Conservation (phyloP, 2,797 vertebrate species). For the Catharus ustulatus region DNA sequence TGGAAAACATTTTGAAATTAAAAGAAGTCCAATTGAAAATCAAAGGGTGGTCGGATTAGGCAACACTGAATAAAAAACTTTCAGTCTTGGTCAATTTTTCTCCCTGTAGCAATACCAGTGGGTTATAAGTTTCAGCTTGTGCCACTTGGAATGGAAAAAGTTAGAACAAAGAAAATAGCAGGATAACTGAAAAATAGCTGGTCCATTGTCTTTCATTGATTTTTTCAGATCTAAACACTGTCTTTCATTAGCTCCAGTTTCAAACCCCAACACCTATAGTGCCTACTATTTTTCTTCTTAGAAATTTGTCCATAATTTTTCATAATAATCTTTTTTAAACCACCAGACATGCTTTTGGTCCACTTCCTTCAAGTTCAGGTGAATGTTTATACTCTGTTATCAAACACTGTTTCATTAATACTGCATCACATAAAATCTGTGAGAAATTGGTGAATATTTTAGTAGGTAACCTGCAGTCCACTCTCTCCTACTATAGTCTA, state of each 20-base stretch:
- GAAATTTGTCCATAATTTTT: not conserved
- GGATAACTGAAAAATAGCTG: not conserved
- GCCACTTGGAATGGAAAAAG: not conserved
- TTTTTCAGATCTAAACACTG: not conserved
- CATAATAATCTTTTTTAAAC: not conserved
- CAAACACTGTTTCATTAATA: not conserved
- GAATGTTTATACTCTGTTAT: not conserved
- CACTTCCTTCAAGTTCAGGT: not conserved
- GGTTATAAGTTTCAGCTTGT: not conserved
- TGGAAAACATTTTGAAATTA: constrained; percentile 17
- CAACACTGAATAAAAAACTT: not conserved
- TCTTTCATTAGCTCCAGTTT: not conserved
- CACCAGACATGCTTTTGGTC: not conserved
- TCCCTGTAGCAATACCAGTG: not conserved
- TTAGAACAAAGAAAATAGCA: constrained; percentile 23
- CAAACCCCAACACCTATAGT: not conserved
- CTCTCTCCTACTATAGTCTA: not conserved
- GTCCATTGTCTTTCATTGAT: not conserved
- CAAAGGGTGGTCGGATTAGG: not conserved
- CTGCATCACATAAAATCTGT: not conserved
- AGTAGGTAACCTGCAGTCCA: not conserved
- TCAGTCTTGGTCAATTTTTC: not conserved
- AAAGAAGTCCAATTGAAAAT: not conserved
- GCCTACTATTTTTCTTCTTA: not conserved
- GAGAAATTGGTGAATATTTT: not conserved